phyloP scores from a whole-genome alignment of 1,140 invertebrate genomes.

The Pteromalus puparum region DNA sequence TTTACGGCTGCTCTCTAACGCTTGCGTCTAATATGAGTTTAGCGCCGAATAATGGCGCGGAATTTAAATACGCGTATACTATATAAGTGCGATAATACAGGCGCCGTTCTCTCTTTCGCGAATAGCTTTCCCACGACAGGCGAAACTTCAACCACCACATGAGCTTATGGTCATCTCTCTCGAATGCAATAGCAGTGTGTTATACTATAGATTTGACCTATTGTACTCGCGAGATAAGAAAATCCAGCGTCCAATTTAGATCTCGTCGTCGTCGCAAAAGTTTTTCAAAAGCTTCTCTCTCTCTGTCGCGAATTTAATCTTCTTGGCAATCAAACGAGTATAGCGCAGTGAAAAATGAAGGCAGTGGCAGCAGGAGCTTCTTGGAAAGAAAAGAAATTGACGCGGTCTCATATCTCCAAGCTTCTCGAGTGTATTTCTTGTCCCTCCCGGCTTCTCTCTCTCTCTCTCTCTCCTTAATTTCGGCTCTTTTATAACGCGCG shows the following conservation, averaged over 20 bases:
- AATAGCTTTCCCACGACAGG: background rate
- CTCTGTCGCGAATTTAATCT: background rate
- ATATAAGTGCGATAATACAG: too few species aligned
- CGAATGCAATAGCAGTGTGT: background rate
- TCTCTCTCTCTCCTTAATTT: conserved; percentile 11
- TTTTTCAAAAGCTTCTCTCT: background rate
- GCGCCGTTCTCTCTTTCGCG: background rate
- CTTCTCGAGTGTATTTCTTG: background rate
- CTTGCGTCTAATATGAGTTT: background rate
- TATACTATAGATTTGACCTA: background rate
- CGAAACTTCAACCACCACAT: background rate
- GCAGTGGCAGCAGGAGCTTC: background rate
- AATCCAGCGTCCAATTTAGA: background rate
- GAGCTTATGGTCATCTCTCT: background rate
- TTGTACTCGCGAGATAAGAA: background rate
- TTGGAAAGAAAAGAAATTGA: conserved; percentile 4
- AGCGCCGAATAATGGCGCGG: background rate
- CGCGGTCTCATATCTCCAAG: background rate
- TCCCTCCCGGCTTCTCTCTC: conserved; percentile 8
- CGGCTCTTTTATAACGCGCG: conserved; percentile 19
- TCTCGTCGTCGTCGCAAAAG: background rate
- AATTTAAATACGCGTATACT: background rate
- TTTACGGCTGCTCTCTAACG: background rate
- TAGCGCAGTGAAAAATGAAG: background rate
- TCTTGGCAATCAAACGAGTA: background rate